Base-by-base conservation (phyloP, 2,113 vertebrate species). In the Myrmophylax atrothorax region DNA sequence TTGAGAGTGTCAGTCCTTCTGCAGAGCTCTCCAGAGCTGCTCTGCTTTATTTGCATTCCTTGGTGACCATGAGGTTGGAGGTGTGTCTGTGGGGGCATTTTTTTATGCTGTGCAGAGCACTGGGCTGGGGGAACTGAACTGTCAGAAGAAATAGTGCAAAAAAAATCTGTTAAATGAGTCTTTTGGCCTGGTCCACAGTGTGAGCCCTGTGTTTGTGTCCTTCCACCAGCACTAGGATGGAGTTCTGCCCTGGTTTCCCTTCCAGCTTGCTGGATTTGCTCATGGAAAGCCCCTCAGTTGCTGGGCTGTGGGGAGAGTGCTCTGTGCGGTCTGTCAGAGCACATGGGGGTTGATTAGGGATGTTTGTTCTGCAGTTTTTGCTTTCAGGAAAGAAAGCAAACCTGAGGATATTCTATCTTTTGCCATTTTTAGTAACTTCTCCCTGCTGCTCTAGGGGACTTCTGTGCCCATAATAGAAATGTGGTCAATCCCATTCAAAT, bases 291-390 rank as follows among this genome's bases (percentile, higher is more conserved):
- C 58, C 76, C 38, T 64, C 23, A 19, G 25, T 25, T 84, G 26
- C 52, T n/a, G 38, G 37, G 60, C 60, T 72, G 50, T 18, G 38
- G 55, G 47, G 22, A 74, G 58, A 37, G 24, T 6, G 24, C 53
- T 3, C 1, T 13, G 18, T 46, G 66, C 4, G 4, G 8, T 33
- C 59, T 38, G 26, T 9, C 2, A 5, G 35, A 59, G 22, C 18
- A 1, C 2, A 2, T 0, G 0, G 23, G 19, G 42, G 18, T 87
- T 28, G 12, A 8, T 80, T 53, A 17, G n/a, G 17, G 24, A 31
- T 15, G 33, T 44, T 87, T 49, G 50, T 67, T 85, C 67, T 91
- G 6, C 46, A 23, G 40, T 42, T 81, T 81, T 78, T 63, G 38
- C 47, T 84, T 92, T 80, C 19, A 74, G 44, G 23, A 12, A 13